Base-by-base conservation (phyloP, 2,113 vertebrate species). In the Loxodonta africana region DNA sequence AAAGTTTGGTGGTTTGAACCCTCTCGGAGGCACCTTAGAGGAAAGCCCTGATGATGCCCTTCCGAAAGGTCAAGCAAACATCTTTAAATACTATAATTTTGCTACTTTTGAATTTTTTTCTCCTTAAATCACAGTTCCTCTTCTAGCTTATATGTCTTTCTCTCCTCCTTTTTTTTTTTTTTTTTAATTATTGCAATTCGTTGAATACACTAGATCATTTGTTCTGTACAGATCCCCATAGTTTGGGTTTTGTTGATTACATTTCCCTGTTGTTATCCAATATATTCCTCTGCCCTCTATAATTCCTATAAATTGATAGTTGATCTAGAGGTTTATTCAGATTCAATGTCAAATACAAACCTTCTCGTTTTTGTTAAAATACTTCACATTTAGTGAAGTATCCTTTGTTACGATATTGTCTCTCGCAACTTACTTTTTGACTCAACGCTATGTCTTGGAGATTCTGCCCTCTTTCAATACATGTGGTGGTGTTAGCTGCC, bases 141-240 rank as follows among this genome's bases (percentile, higher is more conserved):
- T 94, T 90, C 17, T 37, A 84, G 37, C 37, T 8, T 26, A 6
- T 65, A 5, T 77, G 21, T 46, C 15, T 77, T 20, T 28, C 44
- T 76, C 74, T 20, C n/a, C 37, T n/a, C 65, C 12, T 37, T 89
- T 18, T 92, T 51, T 88, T 4, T 90, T 77, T 44, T n/a, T 67
- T 80, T 83, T 65, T 88, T 57, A 69, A 81, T 94, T 41, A 90
- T 60, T 91, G 0, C 20, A 84, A 78, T 88, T 96, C 90, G 76
- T 92, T 90, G 30, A 92, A 46, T 69, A 94, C 90, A 94, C 25
- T 5, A 8, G 73, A 51, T 88, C n/a, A 80, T 62, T 91, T 73
- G 15, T 53, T 91, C 46, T 71, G 77, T 73, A 88, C 26, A 80
- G 41, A 88, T 76, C 1, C 17, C 9, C 15, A 25, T 21, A 48